Conservation (phyloP, 2,888 invertebrate genomes). For the Luffia ferchaultella region DNA sequence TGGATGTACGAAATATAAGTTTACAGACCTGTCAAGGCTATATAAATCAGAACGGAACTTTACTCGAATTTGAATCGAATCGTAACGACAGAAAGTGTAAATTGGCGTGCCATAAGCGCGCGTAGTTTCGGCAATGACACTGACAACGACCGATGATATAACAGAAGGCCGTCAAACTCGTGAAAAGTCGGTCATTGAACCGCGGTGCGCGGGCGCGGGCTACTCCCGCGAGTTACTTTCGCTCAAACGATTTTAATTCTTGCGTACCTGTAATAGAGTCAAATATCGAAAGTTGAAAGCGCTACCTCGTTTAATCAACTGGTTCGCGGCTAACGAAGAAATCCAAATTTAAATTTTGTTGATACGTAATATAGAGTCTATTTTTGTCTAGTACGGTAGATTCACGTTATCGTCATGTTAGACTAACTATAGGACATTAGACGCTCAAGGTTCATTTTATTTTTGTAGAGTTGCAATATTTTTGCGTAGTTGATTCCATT, state of each 20-base stretch:
- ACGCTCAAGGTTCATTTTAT: too few relatives aligned
- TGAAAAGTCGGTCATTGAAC: slow-evolving; percentile 68
- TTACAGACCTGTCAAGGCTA: slow-evolving; percentile 3
- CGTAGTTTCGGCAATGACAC: slow-evolving; percentile 64
- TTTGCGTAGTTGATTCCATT: too few relatives aligned
- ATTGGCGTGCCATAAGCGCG: slow-evolving; percentile 31
- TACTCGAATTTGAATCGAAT: slow-evolving; percentile 32
- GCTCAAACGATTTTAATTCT: slow-evolving; percentile 48
- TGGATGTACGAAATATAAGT: not conserved
- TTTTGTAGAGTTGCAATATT: too few relatives aligned
- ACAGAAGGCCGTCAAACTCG: slow-evolving; percentile 64
- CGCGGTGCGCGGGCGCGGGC: slow-evolving; percentile 30
- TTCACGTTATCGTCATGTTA: too few relatives aligned
- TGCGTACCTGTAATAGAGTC: slow-evolving; percentile 34
- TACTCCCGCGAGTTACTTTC: slow-evolving; percentile 29
- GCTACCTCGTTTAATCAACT: not conserved
- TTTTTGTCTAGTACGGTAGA: too few relatives aligned
- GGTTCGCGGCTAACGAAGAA: not conserved
- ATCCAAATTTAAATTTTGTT: not conserved
- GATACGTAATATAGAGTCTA: not conserved
- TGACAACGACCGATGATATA: slow-evolving; percentile 64
- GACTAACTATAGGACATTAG: too few relatives aligned
- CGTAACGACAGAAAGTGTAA: slow-evolving; percentile 33
- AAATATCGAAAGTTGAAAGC: slow-evolving; percentile 22
- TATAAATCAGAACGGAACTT: slow-evolving; percentile 16